Evolutionary conservation across 2,113 vertebrate genomes (phyloP).

Genomic region (Bubalus kerabau): DNA sequence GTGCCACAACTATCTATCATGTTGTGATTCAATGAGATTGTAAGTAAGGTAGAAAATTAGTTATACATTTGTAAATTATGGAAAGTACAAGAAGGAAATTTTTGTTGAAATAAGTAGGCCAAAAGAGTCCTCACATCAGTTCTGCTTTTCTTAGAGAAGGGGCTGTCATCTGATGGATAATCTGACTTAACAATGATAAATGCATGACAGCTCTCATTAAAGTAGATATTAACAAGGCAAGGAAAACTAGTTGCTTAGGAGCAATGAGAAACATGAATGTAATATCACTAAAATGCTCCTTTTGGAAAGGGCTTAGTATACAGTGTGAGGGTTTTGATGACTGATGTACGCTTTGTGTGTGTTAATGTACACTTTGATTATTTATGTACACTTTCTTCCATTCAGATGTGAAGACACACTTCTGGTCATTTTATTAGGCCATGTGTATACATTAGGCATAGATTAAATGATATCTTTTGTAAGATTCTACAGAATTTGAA

Average conservation of each 20-base stretch:
- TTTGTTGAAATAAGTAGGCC: neutral
- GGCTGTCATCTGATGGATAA: neutral
- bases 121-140: neutral
- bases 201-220: neutral
- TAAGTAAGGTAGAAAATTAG: neutral
- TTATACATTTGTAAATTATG: neutral
- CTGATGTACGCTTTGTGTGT: neutral
- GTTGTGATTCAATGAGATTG: neutral
- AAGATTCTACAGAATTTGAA: neutral
- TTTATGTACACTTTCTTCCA: neutral
- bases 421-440: neutral
- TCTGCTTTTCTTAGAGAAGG: neutral
- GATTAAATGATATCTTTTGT: neutral
- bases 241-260: neutral
- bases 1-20: neutral
- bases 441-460: neutral
- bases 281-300: neutral
- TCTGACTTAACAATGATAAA: neutral
- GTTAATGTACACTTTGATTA: neutral
- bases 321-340: neutral
- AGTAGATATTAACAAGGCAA: neutral
- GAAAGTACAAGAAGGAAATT: neutral
- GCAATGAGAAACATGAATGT: neutral
- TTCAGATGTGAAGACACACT: neutral
- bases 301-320: neutral